Conservation (phyloP, 2,797 vertebrate species). For the Brotula barbata region DNA sequence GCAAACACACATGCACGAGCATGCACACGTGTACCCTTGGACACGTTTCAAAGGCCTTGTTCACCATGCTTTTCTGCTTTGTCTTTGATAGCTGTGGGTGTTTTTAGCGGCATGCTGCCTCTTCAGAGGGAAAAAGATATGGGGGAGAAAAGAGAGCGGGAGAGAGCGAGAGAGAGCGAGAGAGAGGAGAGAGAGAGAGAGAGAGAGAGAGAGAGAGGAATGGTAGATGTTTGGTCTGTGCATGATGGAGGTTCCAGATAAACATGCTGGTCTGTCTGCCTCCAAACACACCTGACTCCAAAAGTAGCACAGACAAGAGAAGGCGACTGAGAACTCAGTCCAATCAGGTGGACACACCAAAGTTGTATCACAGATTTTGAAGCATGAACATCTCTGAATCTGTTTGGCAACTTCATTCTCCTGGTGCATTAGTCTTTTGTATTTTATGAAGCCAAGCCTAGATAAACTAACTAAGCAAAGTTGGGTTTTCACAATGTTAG, state of each 20-base stretch:
- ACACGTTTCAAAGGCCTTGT: constrained; percentile 38
- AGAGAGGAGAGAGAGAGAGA: constrained; percentile 13
- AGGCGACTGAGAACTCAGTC: background rate
- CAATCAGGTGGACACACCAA: too few relatives aligned
- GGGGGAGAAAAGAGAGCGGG: too few relatives aligned
- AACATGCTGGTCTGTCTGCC: constrained; percentile 59
- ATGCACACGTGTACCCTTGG: constrained; percentile 16
- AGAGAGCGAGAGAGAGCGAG: constrained; percentile 18
- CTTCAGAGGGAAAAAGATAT: constrained; percentile 53
- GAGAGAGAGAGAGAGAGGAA: constrained; percentile 36
- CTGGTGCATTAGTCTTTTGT: too few relatives aligned
- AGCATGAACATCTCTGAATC: too few relatives aligned
- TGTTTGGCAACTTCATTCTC: too few relatives aligned
- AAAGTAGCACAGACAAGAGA: constrained; percentile 49
- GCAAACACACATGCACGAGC: constrained; percentile 20
- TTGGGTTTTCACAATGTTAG: too few relatives aligned
- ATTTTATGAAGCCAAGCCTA: too few relatives aligned
- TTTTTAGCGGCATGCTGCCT: constrained; percentile 56
- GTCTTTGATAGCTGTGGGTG: constrained; percentile 55
- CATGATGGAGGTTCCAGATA: constrained; percentile 58
- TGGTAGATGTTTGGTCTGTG: constrained; percentile 68
- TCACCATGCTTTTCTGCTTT: constrained; percentile 37
- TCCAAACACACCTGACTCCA: constrained; percentile 67
- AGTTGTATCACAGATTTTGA: too few relatives aligned
- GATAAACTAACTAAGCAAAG: too few relatives aligned